Evolutionary conservation across 2,797 vertebrate genomes (phyloP).

Genomic region (Gymnopithys bicolor): DNA sequence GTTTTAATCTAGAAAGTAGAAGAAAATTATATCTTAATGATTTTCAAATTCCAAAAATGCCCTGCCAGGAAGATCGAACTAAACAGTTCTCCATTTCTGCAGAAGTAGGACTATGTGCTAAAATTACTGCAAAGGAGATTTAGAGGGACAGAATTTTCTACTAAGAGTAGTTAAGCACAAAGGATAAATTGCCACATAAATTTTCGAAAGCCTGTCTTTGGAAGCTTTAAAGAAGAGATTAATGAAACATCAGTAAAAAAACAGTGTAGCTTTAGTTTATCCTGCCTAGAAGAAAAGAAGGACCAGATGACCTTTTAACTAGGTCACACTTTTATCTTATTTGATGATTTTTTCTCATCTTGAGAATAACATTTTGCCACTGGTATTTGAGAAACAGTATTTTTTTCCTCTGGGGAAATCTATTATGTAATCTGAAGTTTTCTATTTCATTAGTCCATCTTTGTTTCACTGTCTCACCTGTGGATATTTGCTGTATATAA

Average conservation of each 20-base stretch:
- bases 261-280: slow-evolving; percentile 45
- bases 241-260: slow-evolving; percentile 58
- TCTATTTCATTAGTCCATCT: background rate
- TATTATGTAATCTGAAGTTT: background rate
- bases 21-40: background rate
- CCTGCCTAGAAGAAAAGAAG: slow-evolving; percentile 20
- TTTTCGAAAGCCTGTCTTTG: slow-evolving; percentile 17
- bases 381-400: background rate
- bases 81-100: background rate
- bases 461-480: background rate
- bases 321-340: slow-evolving; percentile 7
- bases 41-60: background rate
- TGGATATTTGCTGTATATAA: background rate
- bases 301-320: slow-evolving; percentile 59
- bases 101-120: background rate
- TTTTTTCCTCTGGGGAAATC: background rate
- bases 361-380: background rate
- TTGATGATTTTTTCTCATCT: background rate
- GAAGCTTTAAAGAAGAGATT: slow-evolving; percentile 40
- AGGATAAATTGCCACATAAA: slow-evolving; percentile 33
- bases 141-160: background rate
- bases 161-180: slow-evolving; percentile 29
- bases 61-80: background rate
- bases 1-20: background rate
- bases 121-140: slow-evolving; percentile 25